Conservation (phyloP, 1,140 invertebrate genomes). For the Brachionus asplanchnoidis region DNA sequence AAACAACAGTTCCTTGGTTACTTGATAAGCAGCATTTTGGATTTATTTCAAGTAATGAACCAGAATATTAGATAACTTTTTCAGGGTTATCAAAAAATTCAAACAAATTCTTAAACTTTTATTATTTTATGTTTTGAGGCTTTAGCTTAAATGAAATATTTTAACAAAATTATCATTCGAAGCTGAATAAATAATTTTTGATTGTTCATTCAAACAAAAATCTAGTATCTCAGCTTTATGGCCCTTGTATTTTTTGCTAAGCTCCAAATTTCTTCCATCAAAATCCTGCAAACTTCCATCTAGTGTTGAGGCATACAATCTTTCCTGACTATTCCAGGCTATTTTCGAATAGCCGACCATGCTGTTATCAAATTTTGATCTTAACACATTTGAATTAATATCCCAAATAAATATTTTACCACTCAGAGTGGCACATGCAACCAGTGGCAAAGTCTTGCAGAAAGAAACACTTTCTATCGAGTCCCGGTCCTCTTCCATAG, state of each 20-base stretch:
- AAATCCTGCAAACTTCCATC: neutral
- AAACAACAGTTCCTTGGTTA: neutral
- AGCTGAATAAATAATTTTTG: conserved; percentile 27
- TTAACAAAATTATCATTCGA: conserved; percentile 39
- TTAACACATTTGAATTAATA: neutral
- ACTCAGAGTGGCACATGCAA: conserved; percentile 35
- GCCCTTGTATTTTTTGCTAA: neutral
- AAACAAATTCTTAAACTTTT: neutral
- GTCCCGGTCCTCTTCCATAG: neutral
- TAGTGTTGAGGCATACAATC: neutral
- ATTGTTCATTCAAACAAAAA: conserved; percentile 29
- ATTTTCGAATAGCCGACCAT: conserved; percentile 17
- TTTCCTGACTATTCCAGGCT: neutral
- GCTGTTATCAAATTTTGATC: conserved; percentile 7
- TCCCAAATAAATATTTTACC: conserved; percentile 36
- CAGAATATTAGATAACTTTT: neutral
- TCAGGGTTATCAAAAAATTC: neutral
- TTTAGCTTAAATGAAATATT: conserved; percentile 20
- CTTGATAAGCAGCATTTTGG: neutral
- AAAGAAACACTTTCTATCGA: conserved; percentile 21
- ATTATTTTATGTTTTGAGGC: neutral
- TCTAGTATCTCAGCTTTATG: conserved; percentile 28
- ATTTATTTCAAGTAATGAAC: neutral
- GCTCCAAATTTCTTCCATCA: conserved; percentile 37
- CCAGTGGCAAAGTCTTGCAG: neutral